Evolutionary conservation across 2,797 vertebrate genomes (phyloP).

Genomic region (Scomberomorus guttatus): DNA sequence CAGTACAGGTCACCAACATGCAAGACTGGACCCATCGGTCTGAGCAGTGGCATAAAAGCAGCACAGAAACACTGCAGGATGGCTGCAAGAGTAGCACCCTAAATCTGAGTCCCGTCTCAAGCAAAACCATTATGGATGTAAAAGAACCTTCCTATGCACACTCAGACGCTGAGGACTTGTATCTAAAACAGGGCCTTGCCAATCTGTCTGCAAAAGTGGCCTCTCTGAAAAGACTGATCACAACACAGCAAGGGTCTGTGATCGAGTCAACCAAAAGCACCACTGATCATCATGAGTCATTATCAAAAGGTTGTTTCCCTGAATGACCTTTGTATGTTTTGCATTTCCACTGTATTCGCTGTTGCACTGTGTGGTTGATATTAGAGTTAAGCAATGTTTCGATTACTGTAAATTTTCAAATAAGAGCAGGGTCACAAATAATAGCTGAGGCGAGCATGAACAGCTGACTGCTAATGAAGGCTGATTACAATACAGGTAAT

Average conservation of each 20-base stretch:
- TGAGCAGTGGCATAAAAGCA: slow-evolving; percentile 90
- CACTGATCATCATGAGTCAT: slow-evolving; percentile 78
- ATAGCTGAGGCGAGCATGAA: neutral
- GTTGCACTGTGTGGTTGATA: slow-evolving; percentile 91
- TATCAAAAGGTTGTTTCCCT: slow-evolving; percentile 81
- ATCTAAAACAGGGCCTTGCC: slow-evolving; percentile 88
- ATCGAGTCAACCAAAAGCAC: slow-evolving; percentile 88
- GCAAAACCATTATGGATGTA: slow-evolving; percentile 73
- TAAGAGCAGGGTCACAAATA: slow-evolving; percentile 4
- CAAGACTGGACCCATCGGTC: slow-evolving; percentile 91
- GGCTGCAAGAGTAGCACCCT: slow-evolving; percentile 79
- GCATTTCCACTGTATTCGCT: slow-evolving; percentile 90
- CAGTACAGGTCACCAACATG: slow-evolving; percentile 91
- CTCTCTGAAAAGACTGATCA: slow-evolving; percentile 90
- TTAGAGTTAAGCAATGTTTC: slow-evolving; percentile 41
- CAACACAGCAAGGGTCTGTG: slow-evolving; percentile 87
- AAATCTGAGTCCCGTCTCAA: slow-evolving; percentile 53
- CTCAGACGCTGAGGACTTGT: slow-evolving; percentile 87
- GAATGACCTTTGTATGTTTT: slow-evolving; percentile 85
- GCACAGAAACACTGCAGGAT: slow-evolving; percentile 46
- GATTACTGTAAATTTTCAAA: slow-evolving; percentile 21
- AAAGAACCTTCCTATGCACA: slow-evolving; percentile 84
- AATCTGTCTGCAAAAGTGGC: slow-evolving; percentile 88
- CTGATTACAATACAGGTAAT: neutral
- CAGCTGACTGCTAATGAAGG: neutral